Evolutionary conservation across 2,113 vertebrate genomes (phyloP).

Genomic region (Rhegmatorhina hoffmannsi): DNA sequence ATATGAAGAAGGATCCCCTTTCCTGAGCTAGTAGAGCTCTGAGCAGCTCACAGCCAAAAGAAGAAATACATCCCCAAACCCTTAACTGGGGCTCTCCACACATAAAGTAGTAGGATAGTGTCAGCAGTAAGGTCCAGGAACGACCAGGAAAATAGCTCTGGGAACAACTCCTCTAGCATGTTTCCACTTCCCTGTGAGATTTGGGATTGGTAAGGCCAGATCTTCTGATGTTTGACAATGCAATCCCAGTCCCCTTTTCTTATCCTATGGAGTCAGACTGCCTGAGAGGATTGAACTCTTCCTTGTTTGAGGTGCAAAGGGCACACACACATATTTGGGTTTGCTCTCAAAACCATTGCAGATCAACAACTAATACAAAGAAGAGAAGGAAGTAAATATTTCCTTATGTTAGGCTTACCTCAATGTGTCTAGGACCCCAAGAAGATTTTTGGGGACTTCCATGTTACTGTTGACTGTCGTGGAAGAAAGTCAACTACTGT

Average conservation of each 20-base stretch:
- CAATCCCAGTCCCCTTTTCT: background rate
- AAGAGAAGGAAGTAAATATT: background rate
- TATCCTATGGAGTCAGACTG: background rate
- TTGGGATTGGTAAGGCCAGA: background rate
- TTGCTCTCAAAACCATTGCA: background rate
- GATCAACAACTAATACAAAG: background rate
- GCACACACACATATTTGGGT: background rate
- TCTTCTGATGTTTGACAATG: background rate
- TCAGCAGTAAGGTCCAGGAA: background rate
- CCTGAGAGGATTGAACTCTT: background rate
- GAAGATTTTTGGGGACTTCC: background rate
- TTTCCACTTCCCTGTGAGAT: background rate
- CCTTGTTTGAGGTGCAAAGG: background rate
- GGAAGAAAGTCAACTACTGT: background rate
- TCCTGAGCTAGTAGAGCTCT: background rate
- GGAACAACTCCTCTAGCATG: background rate
- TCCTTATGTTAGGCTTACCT: background rate
- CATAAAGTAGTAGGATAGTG: rapidly evolving
- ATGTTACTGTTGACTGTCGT: background rate
- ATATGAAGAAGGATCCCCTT: background rate
- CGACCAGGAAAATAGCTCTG: background rate
- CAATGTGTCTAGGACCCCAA: background rate
- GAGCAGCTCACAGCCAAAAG: background rate
- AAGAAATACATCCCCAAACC: background rate
- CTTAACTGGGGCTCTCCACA: background rate